Evolutionary conservation across 30 jellyfish, hydroid and myxozoan species (phyloP).

Genomic region (Hydra vulgaris): DNA sequence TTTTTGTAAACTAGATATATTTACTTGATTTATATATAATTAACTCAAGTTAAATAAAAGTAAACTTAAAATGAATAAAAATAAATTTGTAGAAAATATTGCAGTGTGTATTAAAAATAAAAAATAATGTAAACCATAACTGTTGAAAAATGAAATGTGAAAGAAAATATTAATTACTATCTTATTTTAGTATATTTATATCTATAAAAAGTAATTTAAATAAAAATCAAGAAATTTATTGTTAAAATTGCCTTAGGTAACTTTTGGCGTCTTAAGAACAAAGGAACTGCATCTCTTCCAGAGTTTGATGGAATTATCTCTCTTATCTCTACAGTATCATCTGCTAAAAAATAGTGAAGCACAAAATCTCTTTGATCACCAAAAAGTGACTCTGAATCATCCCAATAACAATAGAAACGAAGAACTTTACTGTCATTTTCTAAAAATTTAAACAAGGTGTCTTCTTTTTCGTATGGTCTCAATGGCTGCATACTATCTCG

Average conservation of each 20-base stretch:
- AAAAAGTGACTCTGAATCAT: slow-evolving; percentile 88
- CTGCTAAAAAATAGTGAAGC: slow-evolving; percentile 89
- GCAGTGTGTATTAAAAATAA: neutral
- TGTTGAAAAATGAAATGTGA: too few relatives aligned
- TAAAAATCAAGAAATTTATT: neutral
- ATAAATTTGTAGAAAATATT: too few relatives aligned
- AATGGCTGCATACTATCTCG: slow-evolving; percentile 92
- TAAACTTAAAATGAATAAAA: neutral
- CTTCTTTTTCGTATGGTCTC: slow-evolving; percentile 91
- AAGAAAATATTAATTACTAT: too few relatives aligned
- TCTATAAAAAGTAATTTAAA: neutral
- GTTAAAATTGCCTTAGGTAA: slow-evolving; percentile 98
- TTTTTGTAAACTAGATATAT: neutral
- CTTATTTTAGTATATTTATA: too few relatives aligned
- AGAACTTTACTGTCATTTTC: slow-evolving; percentile 84
- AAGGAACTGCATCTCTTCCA: slow-evolving; percentile 96
- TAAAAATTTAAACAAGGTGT: slow-evolving; percentile 71
- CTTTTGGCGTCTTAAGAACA: slow-evolving; percentile 69
- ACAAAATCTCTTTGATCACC: slow-evolving; percentile 95
- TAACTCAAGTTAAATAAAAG: too few relatives aligned
- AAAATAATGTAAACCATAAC: neutral
- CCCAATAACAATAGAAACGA: slow-evolving; percentile 90
- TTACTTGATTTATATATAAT: neutral
- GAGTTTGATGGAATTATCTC: slow-evolving; percentile 78
- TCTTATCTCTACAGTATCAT: slow-evolving; percentile 84